These are phyloP conservation scores for Saimiri boliviensis DNA, from an alignment of 2,113 vertebrate species.

Conservation along the genomic window DNA sequence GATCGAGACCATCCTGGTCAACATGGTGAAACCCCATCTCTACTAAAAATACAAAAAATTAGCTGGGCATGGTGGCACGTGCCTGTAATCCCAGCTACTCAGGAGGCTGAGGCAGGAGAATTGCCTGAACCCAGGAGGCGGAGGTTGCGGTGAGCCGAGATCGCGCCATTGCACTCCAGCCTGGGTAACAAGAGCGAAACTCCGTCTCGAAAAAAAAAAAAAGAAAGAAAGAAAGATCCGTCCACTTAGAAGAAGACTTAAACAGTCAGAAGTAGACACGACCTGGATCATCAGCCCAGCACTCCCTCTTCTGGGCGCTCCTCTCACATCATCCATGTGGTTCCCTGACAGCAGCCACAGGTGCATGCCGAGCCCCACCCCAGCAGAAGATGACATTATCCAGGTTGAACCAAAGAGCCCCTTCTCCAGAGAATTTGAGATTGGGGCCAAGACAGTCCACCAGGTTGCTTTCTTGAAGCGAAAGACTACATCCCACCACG, in stretches of 20 bases:
- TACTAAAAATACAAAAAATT: no score
- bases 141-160: no score
- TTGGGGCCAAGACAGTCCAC: not conserved
- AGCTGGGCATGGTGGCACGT: no score
- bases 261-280: not conserved
- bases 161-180: no score
- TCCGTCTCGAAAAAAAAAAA: no score
- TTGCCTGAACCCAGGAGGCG: no score
- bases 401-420: not conserved
- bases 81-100: no score
- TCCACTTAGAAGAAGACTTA: not conserved
- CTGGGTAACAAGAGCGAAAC: no score
- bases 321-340: not conserved
- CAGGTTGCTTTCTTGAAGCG: not conserved
- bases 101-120: no score
- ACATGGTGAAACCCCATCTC: no score
- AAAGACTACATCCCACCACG: not conserved
- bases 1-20: no score
- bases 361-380: rapidly evolving
- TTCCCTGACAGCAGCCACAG: not conserved
- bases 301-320: not conserved
- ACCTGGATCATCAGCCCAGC: no score
- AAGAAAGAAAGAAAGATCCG: not conserved
- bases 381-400: not conserved
- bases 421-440: not conserved